Conservation (phyloP, 2,888 invertebrate species). For the Lumbricus terrestris region DNA sequence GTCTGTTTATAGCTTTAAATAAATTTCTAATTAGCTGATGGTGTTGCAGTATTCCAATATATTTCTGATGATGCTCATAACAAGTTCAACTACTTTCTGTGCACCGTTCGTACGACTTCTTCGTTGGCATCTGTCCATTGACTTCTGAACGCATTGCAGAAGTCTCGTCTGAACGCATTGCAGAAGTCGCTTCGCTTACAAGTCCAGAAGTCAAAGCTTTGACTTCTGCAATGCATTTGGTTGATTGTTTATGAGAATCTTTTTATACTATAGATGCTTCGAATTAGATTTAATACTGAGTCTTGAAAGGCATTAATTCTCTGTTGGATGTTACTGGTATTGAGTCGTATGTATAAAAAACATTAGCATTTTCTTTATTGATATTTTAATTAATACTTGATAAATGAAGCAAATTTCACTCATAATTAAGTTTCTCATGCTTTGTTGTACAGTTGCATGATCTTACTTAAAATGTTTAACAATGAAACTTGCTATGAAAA, state of each 20-base stretch:
- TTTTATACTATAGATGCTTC: not conserved
- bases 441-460: not conserved
- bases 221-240: not conserved
- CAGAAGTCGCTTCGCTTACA: no score
- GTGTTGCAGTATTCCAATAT: slow-evolving; percentile 3
- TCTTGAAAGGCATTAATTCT: not conserved
- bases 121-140: not conserved
- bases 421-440: not conserved
- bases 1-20: not conserved
- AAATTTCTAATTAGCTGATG: not conserved
- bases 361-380: not conserved
- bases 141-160: not conserved
- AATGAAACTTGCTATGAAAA: not conserved
- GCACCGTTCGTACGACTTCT: not conserved
- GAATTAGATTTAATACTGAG: not conserved
- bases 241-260: no score
- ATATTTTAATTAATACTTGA: not conserved
- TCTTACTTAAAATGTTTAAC: no score
- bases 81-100: not conserved
- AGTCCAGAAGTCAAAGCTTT: not conserved
- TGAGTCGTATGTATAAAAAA: not conserved
- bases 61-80: slow-evolving; percentile 3
- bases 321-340: not conserved
- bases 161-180: no score
- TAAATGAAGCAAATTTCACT: not conserved